Evolutionary conservation across 2,113 vertebrate species (phyloP), one percentile per base, ranked within the genome.

Genomic region (Tiliqua scincoides): DNA sequence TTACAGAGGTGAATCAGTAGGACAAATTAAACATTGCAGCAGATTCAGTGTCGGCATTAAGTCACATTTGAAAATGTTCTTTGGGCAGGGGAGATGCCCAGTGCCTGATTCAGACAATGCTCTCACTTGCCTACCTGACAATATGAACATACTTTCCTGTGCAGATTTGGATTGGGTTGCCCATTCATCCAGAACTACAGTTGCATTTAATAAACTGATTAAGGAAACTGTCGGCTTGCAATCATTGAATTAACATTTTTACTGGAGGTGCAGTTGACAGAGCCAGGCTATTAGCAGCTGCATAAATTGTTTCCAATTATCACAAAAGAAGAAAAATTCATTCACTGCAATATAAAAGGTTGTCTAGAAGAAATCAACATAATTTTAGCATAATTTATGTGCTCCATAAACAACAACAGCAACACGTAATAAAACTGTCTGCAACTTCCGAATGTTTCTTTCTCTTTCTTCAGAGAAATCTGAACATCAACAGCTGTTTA

Each of bases 401-500:
- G 85, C 82, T 81, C 89, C 71, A 65, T 86, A 91, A 90, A 91
- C 86, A 93, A 85, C 85, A 92, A 77, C 82, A 90, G 78, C 61
- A 52, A 92, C 87, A 81, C 92, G 85, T 92, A 90, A 93, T 91
- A 86, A 84, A 91, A 87, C 82, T 84, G 61, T 82, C 61, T 79
- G 37, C 23, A 65, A 72, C 76, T 40, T 7, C 43, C 67, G 32
- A 90, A 79, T 75, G 90, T 91, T 83, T 87, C 75, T 88, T 90
- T 90, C 86, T 89, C 93, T 91, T 89, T 90, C 89, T 82, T 43
- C 81, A 91, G 85, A 92, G 89, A 90, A 88, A 91, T 89, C 93
- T 93, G 79, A 93, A 87, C 71, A 92, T 89, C 88, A 90, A 90
- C 94, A 95, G 94, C 89, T 95, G 91, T 92, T 94, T 93, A 89